Evolutionary conservation across 2,888 invertebrate species (phyloP), one percentile per base, ranked within the genome.

Genomic region (Allacma fusca): DNA sequence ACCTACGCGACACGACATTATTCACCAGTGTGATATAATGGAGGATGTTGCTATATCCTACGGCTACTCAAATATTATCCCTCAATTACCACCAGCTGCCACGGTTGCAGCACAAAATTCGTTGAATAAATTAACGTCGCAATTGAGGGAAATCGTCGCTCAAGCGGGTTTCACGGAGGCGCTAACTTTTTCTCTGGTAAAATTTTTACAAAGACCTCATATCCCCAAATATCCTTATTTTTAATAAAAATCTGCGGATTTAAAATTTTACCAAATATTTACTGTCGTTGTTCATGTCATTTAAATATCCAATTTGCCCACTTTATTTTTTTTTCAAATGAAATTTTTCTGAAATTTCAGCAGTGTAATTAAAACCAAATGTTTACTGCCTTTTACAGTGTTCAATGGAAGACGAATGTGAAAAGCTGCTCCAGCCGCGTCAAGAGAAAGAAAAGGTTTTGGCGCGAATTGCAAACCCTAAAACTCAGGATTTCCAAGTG

Each of bases 401-500:
- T 9, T 34, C 34, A 34, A 97, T 97, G 87, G 96, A 97, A 0
- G 89, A 92, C 71, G 97, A 97, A 85, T 98, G 99, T 0, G 91
- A 91, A 0, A 97, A 97, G 87, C 87, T 99, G 69, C 92, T 94
- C 64, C 90, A 91, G 80, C 86, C 88, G 0, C 91, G 96, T 70
- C 91, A 92, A 69, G 24, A 13, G 2, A 69, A 65, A n/a, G 88
- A 89, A 43, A 91, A 92, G 0, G 96, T 95, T 0, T 34, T 34
- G 9, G 97, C 97, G 1, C 94, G 96, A 85, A 94, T 99, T 86
- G 91, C 94, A 1, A 99, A 99, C 88, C 99, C 99, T 0, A 99
- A 99, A 89, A 97, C 98, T 0, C 87, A 94, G 73, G 99, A 99
- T 87, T 99, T 98, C 88, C 98, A 98, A 90, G 94, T 95, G 12